These are phyloP conservation scores for Cuculus canorus DNA, from an alignment of 2,797 vertebrate genomes.

Conservation along the genomic window DNA sequence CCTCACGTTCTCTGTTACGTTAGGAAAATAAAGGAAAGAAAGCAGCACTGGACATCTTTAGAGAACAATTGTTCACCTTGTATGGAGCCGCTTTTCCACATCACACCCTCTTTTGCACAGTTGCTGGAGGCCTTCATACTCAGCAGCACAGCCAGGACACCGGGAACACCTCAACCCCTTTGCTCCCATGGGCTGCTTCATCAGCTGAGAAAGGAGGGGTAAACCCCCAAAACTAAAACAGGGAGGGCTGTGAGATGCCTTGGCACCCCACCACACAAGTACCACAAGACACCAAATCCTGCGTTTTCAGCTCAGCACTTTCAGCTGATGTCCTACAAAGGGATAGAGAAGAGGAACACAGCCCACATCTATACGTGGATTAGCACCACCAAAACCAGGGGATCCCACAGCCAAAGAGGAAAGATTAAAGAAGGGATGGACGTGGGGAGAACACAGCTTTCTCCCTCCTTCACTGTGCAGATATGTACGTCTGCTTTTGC, in stretches of 20 bases:
- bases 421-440: not conserved
- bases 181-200: not conserved
- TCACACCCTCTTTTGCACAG: not conserved
- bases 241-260: not conserved
- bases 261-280: accelerated
- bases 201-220: not conserved
- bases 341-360: not conserved
- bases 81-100: not conserved
- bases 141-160: not conserved
- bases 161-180: not conserved
- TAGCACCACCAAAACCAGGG: not conserved
- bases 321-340: not conserved
- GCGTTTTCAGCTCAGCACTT: not conserved
- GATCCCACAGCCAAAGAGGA: not conserved
- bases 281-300: not conserved
- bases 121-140: not conserved
- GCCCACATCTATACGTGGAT: not conserved
- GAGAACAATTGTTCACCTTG: not conserved
- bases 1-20: not conserved
- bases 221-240: not conserved
- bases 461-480: not conserved
- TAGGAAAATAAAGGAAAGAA: not conserved
- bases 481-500: not conserved
- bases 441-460: not conserved
- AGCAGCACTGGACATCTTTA: not conserved